Conservation (phyloP, 1,140 invertebrate genomes). For the Scaptomyza hsui region DNA sequence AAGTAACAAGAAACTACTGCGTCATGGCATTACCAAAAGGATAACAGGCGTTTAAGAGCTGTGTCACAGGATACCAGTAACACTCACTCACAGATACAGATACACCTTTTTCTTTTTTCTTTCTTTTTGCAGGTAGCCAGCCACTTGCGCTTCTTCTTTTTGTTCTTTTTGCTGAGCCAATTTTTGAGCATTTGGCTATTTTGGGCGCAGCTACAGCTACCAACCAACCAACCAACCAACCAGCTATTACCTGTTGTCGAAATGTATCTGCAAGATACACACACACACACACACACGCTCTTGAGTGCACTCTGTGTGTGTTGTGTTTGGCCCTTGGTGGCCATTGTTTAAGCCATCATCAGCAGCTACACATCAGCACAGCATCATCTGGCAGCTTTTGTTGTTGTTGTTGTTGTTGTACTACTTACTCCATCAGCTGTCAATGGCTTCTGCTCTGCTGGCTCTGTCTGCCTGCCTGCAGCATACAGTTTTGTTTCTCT, state of each 20-base stretch:
- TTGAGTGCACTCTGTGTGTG: conserved; percentile 35
- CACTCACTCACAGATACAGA: conserved; percentile 3
- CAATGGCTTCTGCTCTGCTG: conserved; percentile 50
- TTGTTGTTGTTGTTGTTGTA: conserved; percentile 38
- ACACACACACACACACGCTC: conserved; percentile 17
- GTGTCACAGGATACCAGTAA: conserved; percentile 30
- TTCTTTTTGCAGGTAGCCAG: conserved; percentile 46
- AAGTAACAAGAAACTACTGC: conserved; percentile 39
- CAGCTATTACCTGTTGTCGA: conserved; percentile 71
- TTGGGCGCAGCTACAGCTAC: conserved; percentile 28
- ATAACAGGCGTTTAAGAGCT: conserved; percentile 44
- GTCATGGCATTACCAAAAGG: conserved; percentile 34
- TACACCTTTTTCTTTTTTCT: not conserved
- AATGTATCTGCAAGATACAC: conserved; percentile 66
- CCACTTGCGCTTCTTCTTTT: conserved; percentile 37
- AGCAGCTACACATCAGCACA: conserved; percentile 42
- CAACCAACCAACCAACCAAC: too few relatives aligned
- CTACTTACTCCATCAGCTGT: conserved; percentile 57
- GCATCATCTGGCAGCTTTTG: conserved; percentile 11
- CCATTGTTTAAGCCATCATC: conserved; percentile 56
- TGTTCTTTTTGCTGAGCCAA: conserved; percentile 40
- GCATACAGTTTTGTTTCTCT: conserved; percentile 19
- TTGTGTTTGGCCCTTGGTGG: conserved; percentile 36
- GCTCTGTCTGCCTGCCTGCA: conserved; percentile 24
- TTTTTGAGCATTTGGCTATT: conserved; percentile 61